Percentiles rank a stretch among this genome's conserved stretches.
These are phyloP conservation scores for Lordiphosa clarofinis DNA, from an alignment of 1,140 invertebrate genomes.

Conservation along the genomic window DNA sequence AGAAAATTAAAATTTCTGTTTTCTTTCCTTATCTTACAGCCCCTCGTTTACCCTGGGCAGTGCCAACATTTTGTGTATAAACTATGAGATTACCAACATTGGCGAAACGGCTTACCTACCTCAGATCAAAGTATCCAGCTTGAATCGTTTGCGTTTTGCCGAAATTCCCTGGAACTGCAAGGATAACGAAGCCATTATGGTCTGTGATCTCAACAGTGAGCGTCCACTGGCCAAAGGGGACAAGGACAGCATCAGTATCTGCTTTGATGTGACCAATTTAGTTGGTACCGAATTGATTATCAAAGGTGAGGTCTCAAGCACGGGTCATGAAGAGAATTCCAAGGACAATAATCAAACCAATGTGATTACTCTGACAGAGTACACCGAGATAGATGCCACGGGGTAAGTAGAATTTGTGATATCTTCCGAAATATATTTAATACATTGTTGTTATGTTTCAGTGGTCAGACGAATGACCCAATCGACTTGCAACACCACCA, in stretches of 20 bases:
- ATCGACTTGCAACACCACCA: constrained; percentile 66
- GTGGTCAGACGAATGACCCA: constrained; percentile 48
- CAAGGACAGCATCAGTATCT: constrained; percentile 66
- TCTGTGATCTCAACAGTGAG: constrained; percentile 71
- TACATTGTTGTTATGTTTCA: constrained; percentile 11
- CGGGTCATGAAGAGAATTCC: constrained; percentile 75
- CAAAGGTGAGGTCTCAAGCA: constrained; percentile 73
- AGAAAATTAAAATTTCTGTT: not conserved
- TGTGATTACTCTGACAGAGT: constrained; percentile 76
- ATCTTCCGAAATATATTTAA: too few species aligned
- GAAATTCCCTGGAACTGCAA: constrained; percentile 79
- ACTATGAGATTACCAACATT: constrained; percentile 71
- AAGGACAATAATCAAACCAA: constrained; percentile 63
- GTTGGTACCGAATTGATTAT: constrained; percentile 57
- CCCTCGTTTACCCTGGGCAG: constrained; percentile 79
- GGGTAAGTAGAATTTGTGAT: constrained; percentile 63
- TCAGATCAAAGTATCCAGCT: constrained; percentile 75
- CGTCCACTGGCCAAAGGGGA: constrained; percentile 58
- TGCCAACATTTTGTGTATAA: constrained; percentile 60
- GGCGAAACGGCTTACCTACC: constrained; percentile 80
- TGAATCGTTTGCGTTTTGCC: constrained; percentile 67
- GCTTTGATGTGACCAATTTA: constrained; percentile 71
- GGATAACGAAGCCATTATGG: constrained; percentile 43
- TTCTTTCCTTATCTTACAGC: constrained; percentile 19
- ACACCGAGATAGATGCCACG: constrained; percentile 78